Evolutionary conservation across 2,888 invertebrate species (phyloP).

Genomic region (Drosophila histrio): DNA sequence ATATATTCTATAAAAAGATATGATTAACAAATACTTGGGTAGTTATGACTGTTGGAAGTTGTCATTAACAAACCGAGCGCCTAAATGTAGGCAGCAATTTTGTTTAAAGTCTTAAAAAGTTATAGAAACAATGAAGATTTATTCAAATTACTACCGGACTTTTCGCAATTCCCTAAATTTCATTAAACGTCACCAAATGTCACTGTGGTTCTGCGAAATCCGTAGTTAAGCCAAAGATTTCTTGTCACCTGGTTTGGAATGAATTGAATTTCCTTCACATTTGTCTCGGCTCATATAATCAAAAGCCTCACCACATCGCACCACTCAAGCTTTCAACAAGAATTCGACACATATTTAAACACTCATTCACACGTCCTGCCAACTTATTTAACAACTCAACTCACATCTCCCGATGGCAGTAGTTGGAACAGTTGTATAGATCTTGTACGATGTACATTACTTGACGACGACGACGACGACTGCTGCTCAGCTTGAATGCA

Average conservation of each 20-base stretch:
- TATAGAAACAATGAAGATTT: background rate
- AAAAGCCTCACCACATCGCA: constrained; percentile 6
- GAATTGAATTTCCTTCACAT: constrained; percentile 29
- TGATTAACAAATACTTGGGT: no score
- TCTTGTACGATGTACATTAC: constrained; percentile 60
- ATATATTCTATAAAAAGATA: no score
- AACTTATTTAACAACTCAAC: constrained; percentile 73
- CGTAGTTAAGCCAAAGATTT: background rate
- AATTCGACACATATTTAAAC: constrained; percentile 71
- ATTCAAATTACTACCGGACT: no score
- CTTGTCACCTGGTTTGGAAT: constrained; percentile 27
- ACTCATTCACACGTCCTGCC: constrained; percentile 73
- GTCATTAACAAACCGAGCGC: no score
- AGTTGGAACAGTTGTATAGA: constrained; percentile 47
- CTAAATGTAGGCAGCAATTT: background rate
- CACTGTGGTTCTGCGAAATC: background rate
- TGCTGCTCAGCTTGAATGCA: constrained; percentile 73
- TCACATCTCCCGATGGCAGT: constrained; percentile 12
- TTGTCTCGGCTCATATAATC: constrained; percentile 34
- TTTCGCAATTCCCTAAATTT: no score
- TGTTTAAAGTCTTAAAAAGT: background rate
- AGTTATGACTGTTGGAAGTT: background rate
- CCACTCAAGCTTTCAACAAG: constrained; percentile 28
- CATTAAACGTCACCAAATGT: background rate
- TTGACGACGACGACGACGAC: constrained; percentile 39